Evolutionary conservation across 2,888 invertebrate species (phyloP).

Genomic region (Ametastegia equiseti): DNA sequence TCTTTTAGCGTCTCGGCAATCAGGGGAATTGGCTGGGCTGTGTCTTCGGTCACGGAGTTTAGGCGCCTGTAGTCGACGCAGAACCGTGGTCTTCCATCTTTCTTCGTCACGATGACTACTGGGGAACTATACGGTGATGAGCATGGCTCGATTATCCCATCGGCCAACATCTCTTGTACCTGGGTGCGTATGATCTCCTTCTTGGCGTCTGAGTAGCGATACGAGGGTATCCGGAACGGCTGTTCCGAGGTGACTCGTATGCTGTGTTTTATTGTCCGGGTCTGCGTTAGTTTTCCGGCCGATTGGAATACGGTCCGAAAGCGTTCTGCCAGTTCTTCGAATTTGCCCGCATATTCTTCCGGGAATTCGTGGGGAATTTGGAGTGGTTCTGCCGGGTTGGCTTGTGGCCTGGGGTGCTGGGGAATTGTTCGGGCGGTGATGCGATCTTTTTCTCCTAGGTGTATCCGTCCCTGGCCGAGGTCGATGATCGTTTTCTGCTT

Average conservation of each 20-base stretch:
- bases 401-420: not conserved
- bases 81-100: slow-evolving; percentile 51
- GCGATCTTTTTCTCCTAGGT: slow-evolving; percentile 7
- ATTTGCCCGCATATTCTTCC: not conserved
- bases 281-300: slow-evolving; percentile 22
- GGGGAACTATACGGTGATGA: slow-evolving; percentile 50
- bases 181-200: slow-evolving; percentile 11
- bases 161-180: slow-evolving; percentile 49
- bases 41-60: slow-evolving; percentile 54
- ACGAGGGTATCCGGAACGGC: slow-evolving; percentile 31
- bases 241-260: slow-evolving; percentile 37
- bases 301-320: not conserved
- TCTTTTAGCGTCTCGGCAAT: slow-evolving; percentile 58
- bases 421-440: not conserved
- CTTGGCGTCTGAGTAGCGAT: not conserved
- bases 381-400: not conserved
- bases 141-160: slow-evolving; percentile 49
- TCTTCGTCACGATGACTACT: slow-evolving; percentile 53
- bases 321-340: not conserved
- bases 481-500: not conserved
- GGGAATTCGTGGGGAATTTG: not conserved
- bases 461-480: not conserved
- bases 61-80: slow-evolving; percentile 58
- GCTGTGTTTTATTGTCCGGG: not conserved
- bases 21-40: slow-evolving; percentile 55